Conservation (phyloP, 2,888 invertebrate species). For the Tetramorium bicarinatum region DNA sequence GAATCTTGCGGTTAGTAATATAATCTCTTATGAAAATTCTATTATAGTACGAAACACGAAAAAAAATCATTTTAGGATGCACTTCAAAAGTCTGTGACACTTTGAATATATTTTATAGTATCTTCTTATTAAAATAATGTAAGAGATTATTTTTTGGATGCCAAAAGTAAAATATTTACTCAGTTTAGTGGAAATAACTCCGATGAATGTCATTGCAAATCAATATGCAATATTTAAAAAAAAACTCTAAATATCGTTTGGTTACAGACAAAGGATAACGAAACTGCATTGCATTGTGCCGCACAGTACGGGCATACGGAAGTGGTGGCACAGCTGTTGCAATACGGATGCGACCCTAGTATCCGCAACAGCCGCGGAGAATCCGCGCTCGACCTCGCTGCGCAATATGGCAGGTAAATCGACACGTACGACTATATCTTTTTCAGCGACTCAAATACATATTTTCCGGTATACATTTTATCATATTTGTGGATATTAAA, state of each 20-base stretch:
- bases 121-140: background rate
- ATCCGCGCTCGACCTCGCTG: slow-evolving; percentile 97
- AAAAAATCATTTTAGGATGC: background rate
- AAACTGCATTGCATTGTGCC: slow-evolving; percentile 97
- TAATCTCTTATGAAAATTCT: background rate
- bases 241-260: slow-evolving; percentile 49
- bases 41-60: background rate
- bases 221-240: slow-evolving; percentile 1
- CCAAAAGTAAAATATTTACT: background rate
- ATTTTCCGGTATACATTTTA: background rate
- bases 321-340: slow-evolving; percentile 93
- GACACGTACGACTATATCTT: slow-evolving; percentile 55
- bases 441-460: background rate
- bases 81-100: background rate
- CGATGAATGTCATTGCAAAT: background rate
- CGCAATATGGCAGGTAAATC: slow-evolving; percentile 94
- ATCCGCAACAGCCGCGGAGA: slow-evolving; percentile 95
- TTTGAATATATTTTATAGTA: background rate
- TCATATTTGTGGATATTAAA: background rate
- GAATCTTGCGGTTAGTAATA: slow-evolving; percentile 91
- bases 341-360: slow-evolving; percentile 95
- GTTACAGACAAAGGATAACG: slow-evolving; percentile 93
- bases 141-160: background rate
- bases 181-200: background rate
- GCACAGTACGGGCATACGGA: slow-evolving; percentile 97